These are phyloP conservation scores for Patella vulgata DNA, from an alignment of 1,140 invertebrate genomes.

Conservation along the genomic window DNA sequence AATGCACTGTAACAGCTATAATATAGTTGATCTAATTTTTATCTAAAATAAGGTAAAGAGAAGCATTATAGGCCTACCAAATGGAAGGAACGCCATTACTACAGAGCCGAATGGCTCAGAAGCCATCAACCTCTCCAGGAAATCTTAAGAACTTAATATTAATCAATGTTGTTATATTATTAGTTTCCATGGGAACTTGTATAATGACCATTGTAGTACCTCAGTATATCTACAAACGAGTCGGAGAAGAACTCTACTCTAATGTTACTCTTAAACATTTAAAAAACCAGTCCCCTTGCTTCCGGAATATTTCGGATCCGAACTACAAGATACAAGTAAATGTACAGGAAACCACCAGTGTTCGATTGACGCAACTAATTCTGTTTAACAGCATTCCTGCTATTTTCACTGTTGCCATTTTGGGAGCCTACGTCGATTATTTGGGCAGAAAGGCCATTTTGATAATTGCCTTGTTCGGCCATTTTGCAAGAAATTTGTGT, in stretches of 20 bases:
- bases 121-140: too few species aligned
- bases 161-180: not conserved
- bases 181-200: not conserved
- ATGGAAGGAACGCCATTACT: too few species aligned
- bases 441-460: not conserved
- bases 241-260: not conserved
- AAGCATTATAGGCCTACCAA: too few species aligned
- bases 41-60: too few species aligned
- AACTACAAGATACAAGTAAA: not conserved
- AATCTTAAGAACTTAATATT: slow-evolving; percentile 1
- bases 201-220: not conserved
- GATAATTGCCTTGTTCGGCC: not conserved
- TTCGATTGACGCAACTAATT: not conserved
- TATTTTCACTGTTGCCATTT: not conserved
- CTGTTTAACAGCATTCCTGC: not conserved
- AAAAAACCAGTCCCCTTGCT: not conserved
- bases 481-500: not conserved
- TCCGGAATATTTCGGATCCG: not conserved
- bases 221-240: not conserved
- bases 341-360: not conserved
- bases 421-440: not conserved
- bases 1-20: too few species aligned
- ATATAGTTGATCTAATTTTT: too few species aligned
- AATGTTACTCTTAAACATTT: not conserved
- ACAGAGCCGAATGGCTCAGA: too few species aligned